A percentile compares a stretch with the other conserved stretches of the same genome.
Evolutionary conservation across 1,140 invertebrate species (phyloP).

Genomic region (Drosophila nannoptera): DNA sequence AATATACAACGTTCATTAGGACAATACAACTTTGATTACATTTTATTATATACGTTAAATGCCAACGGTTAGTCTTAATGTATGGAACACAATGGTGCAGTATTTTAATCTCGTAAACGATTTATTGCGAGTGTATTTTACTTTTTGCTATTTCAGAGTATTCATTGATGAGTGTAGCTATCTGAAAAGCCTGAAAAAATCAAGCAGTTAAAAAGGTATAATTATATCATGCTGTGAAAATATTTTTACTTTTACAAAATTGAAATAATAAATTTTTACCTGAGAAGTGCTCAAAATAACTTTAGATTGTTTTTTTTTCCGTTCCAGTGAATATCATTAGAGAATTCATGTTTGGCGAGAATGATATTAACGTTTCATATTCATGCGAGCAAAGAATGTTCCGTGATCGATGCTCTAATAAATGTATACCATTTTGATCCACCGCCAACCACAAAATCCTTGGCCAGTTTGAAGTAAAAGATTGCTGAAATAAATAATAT

Average conservation of each 20-base stretch:
- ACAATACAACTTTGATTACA: not conserved
- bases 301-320: constrained; percentile 92
- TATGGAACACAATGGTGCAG: not conserved
- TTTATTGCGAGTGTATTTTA: not conserved
- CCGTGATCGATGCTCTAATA: constrained; percentile 92
- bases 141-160: constrained; percentile 88
- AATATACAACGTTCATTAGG: too few relatives aligned
- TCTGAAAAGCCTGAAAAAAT: constrained; percentile 90
- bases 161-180: constrained; percentile 94
- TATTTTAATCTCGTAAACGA: too few relatives aligned
- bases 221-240: not conserved
- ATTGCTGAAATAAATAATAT: constrained; percentile 82
- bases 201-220: not conserved
- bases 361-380: constrained; percentile 91
- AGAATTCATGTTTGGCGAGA: constrained; percentile 92
- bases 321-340: constrained; percentile 94
- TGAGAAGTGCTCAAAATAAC: constrained; percentile 92
- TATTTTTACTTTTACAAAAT: not conserved
- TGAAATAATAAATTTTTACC: constrained; percentile 82
- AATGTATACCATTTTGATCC: constrained; percentile 94
- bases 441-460: constrained; percentile 93
- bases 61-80: not conserved
- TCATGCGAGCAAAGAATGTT: constrained; percentile 94
- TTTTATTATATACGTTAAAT: not conserved
- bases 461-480: constrained; percentile 97